Conservation (phyloP, 2,888 invertebrate genomes). For the Eupithecia dodoneata region DNA sequence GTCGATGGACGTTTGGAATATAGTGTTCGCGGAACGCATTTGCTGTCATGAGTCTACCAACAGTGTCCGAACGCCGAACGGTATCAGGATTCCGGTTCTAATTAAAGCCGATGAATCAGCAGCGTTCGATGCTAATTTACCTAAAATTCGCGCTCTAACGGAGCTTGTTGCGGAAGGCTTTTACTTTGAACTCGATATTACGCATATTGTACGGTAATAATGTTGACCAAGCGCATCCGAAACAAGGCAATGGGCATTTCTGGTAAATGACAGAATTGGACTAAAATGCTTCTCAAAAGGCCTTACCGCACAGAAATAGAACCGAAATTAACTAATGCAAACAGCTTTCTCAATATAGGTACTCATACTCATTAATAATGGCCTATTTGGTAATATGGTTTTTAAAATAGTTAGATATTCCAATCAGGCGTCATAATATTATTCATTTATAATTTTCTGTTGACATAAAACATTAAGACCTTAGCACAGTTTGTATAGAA, state of each 20-base stretch:
- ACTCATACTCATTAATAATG: background rate
- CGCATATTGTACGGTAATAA: slow-evolving; percentile 7
- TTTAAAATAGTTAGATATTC: background rate
- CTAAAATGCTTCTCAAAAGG: background rate
- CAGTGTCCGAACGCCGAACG: slow-evolving; percentile 70
- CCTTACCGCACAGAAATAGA: background rate
- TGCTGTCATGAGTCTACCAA: slow-evolving; percentile 61
- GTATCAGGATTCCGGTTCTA: slow-evolving; percentile 74
- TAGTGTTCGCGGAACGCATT: slow-evolving; percentile 72
- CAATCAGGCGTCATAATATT: background rate
- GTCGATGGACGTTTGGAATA: slow-evolving; percentile 61
- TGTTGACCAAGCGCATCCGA: background rate
- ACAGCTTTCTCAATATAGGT: background rate
- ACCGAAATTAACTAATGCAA: background rate
- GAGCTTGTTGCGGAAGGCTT: slow-evolving; percentile 52
- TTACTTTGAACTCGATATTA: slow-evolving; percentile 14
- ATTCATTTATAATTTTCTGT: background rate
- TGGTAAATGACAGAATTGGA: background rate
- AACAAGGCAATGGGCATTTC: background rate
- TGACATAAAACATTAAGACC: slow-evolving; percentile 2
- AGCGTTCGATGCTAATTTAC: slow-evolving; percentile 68
- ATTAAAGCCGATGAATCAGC: slow-evolving; percentile 76
- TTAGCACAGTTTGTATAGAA: slow-evolving; percentile 22
- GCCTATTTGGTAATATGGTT: background rate
- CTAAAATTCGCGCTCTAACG: slow-evolving; percentile 72